phyloP scores from a whole-genome alignment of 2,888 invertebrate genomes.

The Zhuqinia jingwanae region DNA sequence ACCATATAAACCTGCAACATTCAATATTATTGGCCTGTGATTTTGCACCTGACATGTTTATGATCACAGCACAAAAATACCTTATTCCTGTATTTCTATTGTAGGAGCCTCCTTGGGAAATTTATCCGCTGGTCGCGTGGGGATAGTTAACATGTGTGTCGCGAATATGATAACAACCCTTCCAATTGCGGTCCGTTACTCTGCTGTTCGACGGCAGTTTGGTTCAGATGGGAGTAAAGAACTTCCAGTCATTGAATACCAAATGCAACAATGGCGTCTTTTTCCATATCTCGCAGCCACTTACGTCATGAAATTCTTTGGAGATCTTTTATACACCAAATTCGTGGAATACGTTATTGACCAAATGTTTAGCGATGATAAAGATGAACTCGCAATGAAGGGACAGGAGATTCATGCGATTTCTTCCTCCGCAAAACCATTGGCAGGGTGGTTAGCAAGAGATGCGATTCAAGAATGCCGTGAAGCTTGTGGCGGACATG shows the following conservation, averaged over 20 bases:
- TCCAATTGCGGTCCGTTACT: slow-evolving; percentile 83
- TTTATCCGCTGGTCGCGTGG: slow-evolving; percentile 86
- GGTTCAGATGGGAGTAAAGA: slow-evolving; percentile 84
- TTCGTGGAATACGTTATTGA: slow-evolving; percentile 8
- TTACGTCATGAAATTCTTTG: no score
- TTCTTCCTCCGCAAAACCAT: slow-evolving; percentile 83
- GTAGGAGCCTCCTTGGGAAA: slow-evolving; percentile 79
- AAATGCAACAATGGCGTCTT: slow-evolving; percentile 84
- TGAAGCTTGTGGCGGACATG: slow-evolving; percentile 85
- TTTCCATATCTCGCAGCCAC: slow-evolving; percentile 82
- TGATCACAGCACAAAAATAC: background rate
- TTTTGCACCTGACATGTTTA: background rate
- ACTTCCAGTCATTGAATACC: slow-evolving; percentile 94
- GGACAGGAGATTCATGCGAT: slow-evolving; percentile 82
- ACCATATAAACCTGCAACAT: background rate
- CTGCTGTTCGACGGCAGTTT: slow-evolving; percentile 81
- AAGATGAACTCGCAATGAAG: slow-evolving; percentile 49
- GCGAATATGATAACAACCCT: slow-evolving; percentile 73
- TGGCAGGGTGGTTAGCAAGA: slow-evolving; percentile 91
- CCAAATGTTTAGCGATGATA: background rate
- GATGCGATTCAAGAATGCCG: slow-evolving; percentile 93
- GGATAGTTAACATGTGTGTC: slow-evolving; percentile 80
- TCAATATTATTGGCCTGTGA: background rate
- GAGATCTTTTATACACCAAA: slow-evolving; percentile 29
- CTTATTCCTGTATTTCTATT: slow-evolving; percentile 77